Evolutionary conservation across 1,140 invertebrate genomes (phyloP), one percentile per base, ranked within the genome.

Genomic region (Glossosoma conforme): DNA sequence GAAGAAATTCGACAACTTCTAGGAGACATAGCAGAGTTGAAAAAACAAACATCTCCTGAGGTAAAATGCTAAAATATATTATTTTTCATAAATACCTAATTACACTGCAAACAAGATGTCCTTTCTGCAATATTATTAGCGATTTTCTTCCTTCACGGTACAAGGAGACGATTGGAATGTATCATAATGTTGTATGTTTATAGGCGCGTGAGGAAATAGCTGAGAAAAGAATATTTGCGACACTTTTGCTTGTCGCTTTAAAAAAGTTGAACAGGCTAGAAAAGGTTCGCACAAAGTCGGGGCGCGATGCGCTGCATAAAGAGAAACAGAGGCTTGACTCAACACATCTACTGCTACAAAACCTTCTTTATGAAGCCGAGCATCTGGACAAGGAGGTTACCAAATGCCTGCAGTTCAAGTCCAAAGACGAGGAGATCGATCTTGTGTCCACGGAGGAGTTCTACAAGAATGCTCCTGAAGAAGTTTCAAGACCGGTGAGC

Each of bases 401-500:
- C 2, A 94, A 94, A 65, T 97, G 94, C 69, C 74, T 93, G 19
- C 89, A 95, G 64, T 97, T 96, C 65, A 93, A 92, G 66, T 96
- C 93, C 6, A 91, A 91, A 70, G 92, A 97, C 81, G 90, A 96
- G 73, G 84, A 87, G 59, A 92, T 98, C 62, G 85, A 93, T 63
- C 72, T 98, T 13, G 85, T 97, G 1, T 67, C 87, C 2, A 72
- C 89, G 37, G 85, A 91, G 59, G 86, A 94, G 61, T 95, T 95
- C 73, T 90, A 87, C 61, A 77, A 80, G 62, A 78, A 89, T 68
- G 91, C 91, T 36, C 91, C 92, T 17, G 70, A 77, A 61, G 74
- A 72, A 45, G 80, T 90, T 58, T 79, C 79, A 11, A 76, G 83
- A 60, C 78, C 78, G n/a, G 87, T 91, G 68, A 72, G 75, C 44